phyloP scores from a whole-genome alignment of 2,888 invertebrate genomes.

The Scaptomyza cyrtandrae region DNA sequence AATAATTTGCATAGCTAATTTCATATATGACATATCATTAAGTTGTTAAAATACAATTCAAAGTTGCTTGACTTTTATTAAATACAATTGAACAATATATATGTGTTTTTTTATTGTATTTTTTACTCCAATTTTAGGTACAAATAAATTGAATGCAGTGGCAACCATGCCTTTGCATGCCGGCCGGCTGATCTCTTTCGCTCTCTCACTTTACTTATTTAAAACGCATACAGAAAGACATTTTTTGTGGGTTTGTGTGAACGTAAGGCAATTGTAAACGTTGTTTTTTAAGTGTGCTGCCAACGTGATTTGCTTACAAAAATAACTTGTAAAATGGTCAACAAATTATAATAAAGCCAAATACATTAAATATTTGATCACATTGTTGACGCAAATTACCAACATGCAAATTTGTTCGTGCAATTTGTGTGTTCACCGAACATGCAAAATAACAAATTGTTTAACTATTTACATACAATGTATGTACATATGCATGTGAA shows the following conservation, averaged over 20 bases:
- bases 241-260: background rate
- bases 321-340: background rate
- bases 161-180: background rate
- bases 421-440: slow-evolving; percentile 11
- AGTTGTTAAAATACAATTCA: no score
- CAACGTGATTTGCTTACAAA: slow-evolving; percentile 4
- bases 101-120: background rate
- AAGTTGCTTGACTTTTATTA: no score
- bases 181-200: slow-evolving; percentile 9
- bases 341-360: background rate
- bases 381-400: slow-evolving; percentile 12
- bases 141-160: background rate
- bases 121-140: background rate
- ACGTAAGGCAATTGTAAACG: background rate
- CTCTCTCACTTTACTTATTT: background rate
- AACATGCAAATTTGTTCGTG: slow-evolving; percentile 18
- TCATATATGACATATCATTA: background rate
- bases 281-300: background rate
- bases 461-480: background rate
- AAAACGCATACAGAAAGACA: background rate
- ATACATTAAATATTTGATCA: background rate
- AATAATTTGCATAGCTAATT: background rate
- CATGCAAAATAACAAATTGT: slow-evolving; percentile 4
- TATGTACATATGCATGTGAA: background rate
- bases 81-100: no score